phyloP scores from a whole-genome alignment of 1,140 invertebrate species.

The Acromyrmex echinatior region DNA sequence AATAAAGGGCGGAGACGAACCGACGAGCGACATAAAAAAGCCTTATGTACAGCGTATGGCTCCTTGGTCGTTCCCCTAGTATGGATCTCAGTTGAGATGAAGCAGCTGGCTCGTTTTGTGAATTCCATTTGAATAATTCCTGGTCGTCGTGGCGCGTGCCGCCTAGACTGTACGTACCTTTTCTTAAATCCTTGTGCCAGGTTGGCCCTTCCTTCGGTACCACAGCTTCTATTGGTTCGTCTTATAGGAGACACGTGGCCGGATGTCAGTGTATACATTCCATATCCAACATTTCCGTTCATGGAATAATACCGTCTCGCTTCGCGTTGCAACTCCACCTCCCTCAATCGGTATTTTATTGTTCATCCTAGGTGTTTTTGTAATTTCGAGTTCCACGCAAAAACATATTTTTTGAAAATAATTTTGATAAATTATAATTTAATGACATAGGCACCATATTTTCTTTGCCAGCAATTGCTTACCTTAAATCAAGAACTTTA shows the following conservation, averaged over 20 bases:
- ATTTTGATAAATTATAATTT: constrained; percentile 1
- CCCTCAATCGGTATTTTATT: constrained; percentile 69
- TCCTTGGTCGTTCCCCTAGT: constrained; percentile 68
- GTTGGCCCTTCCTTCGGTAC: constrained; percentile 56
- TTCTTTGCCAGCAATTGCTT: constrained; percentile 4
- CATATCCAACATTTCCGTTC: constrained; percentile 70
- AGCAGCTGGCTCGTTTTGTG: constrained; percentile 73
- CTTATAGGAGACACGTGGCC: constrained; percentile 66
- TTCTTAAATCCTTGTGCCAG: constrained; percentile 43
- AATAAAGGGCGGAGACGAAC: constrained; percentile 44
- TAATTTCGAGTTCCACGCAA: constrained; percentile 40
- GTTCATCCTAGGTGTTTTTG: constrained; percentile 11
- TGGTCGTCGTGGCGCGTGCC: constrained; percentile 68
- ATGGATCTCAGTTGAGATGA: constrained; percentile 45
- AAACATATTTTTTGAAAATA: constrained; percentile 34
- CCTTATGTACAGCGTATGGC: constrained; percentile 59
- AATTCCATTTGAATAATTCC: constrained; percentile 80
- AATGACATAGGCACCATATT: background rate
- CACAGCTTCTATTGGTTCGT: constrained; percentile 68
- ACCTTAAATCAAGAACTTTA: background rate
- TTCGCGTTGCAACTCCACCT: constrained; percentile 64
- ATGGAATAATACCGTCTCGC: constrained; percentile 76
- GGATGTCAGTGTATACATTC: constrained; percentile 72
- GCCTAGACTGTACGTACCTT: constrained; percentile 50
- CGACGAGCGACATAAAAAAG: constrained; percentile 60